A percentile compares a stretch with the other conserved stretches of the same genome.
Evolutionary conservation across 2,113 vertebrate genomes (phyloP).

Genomic region (Panurus biarmicus): DNA sequence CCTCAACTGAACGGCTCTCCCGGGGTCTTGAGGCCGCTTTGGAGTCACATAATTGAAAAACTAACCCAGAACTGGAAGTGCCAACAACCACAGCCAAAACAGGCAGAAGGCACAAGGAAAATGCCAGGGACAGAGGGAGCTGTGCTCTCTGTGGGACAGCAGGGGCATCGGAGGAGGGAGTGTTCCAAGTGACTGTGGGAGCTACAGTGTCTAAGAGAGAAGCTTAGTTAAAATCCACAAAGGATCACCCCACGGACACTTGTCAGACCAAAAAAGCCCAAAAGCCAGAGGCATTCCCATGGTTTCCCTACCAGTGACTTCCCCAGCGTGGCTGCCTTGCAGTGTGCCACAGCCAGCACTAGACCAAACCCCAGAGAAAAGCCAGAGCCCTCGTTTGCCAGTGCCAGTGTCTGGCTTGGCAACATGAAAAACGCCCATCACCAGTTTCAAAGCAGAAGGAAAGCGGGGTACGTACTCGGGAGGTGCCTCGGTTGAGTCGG

Average conservation of each 20-base stretch:
- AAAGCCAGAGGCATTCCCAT: neutral
- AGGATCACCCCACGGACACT: neutral
- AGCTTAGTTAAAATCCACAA: neutral
- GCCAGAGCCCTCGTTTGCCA: neutral
- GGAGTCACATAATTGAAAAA: neutral
- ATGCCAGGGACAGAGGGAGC: neutral
- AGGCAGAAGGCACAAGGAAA: neutral
- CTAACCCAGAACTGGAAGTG: neutral
- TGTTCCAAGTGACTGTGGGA: accelerated
- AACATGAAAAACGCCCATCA: neutral
- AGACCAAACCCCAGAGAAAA: neutral
- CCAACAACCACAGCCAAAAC: neutral
- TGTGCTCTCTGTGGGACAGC: accelerated
- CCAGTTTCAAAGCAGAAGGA: neutral
- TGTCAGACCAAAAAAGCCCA: neutral
- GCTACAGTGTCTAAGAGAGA: neutral
- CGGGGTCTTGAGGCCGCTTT: neutral
- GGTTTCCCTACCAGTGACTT: neutral
- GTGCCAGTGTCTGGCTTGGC: neutral
- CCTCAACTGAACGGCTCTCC: neutral
- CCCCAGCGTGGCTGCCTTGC: neutral
- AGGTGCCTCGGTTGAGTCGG: slow-evolving; percentile 85
- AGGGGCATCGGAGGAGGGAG: accelerated
- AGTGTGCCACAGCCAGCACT: neutral
- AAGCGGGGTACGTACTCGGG: slow-evolving; percentile 69